Evolutionary conservation across 2,113 vertebrate species (phyloP).

Genomic region (Ciconia maguari): DNA sequence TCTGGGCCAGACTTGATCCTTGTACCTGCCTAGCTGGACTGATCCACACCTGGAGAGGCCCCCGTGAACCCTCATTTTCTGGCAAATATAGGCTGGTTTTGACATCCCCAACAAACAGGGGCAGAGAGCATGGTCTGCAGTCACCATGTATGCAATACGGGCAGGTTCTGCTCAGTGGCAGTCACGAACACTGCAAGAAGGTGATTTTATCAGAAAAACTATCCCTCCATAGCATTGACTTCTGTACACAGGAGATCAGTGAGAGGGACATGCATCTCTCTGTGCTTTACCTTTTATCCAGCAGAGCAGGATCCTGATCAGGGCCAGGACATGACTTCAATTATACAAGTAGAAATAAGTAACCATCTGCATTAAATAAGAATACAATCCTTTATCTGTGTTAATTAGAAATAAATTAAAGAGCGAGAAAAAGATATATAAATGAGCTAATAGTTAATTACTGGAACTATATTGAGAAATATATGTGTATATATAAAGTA

Average conservation of each 20-base stretch:
- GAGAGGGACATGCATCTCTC: background rate
- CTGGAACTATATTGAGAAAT: background rate
- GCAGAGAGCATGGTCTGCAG: background rate
- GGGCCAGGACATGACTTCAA: background rate
- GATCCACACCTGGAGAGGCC: background rate
- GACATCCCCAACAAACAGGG: background rate
- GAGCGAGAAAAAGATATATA: background rate
- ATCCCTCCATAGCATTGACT: background rate
- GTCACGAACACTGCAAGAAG: fast-evolving
- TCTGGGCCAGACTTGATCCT: background rate
- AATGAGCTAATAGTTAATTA: background rate
- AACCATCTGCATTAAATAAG: background rate
- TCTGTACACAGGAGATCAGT: too few species aligned
- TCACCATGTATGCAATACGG: background rate
- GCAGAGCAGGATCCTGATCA: background rate
- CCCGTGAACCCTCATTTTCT: background rate
- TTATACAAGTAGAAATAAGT: background rate
- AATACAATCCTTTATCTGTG: background rate
- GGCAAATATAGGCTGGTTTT: background rate
- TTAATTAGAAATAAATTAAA: slow-evolving; percentile 6
- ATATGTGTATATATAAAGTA: background rate
- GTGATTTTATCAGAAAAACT: background rate
- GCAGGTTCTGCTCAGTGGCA: background rate
- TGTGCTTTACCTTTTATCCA: background rate
- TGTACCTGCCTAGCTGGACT: background rate